Evolutionary conservation across 2,888 invertebrate genomes (phyloP).

Genomic region (Quadriops clusia): DNA sequence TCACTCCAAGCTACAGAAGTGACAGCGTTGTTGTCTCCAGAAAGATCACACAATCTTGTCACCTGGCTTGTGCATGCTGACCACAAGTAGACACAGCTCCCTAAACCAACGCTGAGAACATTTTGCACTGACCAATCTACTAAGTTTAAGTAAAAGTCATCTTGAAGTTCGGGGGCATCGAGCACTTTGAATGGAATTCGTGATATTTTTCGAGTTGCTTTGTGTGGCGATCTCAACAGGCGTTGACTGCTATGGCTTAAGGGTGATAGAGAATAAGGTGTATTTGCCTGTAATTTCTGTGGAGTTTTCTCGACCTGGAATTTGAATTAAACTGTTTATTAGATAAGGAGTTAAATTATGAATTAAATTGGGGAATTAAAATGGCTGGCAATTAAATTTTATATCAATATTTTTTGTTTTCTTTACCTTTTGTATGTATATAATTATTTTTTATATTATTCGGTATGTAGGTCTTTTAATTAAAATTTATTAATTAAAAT

Average conservation of each 20-base stretch:
- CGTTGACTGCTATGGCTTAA: conserved; percentile 93
- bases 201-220: conserved; percentile 96
- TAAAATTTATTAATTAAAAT: too few species aligned
- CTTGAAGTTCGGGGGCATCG: conserved; percentile 93
- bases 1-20: conserved; percentile 99
- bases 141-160: conserved; percentile 97
- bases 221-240: conserved; percentile 84
- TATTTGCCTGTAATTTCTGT: conserved; percentile 57
- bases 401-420: too few species aligned
- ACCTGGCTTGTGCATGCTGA: conserved; percentile 98
- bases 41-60: conserved; percentile 89
- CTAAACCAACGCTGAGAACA: conserved; percentile 93
- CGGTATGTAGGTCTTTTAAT: too few species aligned
- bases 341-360: too few species aligned
- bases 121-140: conserved; percentile 99
- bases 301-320: conserved; percentile 53
- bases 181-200: conserved; percentile 96
- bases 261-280: conserved; percentile 92
- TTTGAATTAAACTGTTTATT: too few species aligned
- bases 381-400: too few species aligned
- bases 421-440: too few species aligned
- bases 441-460: too few species aligned
- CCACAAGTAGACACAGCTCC: conserved; percentile 97
- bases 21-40: conserved; percentile 86
- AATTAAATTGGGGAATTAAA: too few species aligned